A percentile compares a stretch with the other conserved stretches of the same genome.
These are phyloP conservation scores for Eutrigla gurnardus DNA, from an alignment of 2,797 vertebrate genomes.

Conservation along the genomic window DNA sequence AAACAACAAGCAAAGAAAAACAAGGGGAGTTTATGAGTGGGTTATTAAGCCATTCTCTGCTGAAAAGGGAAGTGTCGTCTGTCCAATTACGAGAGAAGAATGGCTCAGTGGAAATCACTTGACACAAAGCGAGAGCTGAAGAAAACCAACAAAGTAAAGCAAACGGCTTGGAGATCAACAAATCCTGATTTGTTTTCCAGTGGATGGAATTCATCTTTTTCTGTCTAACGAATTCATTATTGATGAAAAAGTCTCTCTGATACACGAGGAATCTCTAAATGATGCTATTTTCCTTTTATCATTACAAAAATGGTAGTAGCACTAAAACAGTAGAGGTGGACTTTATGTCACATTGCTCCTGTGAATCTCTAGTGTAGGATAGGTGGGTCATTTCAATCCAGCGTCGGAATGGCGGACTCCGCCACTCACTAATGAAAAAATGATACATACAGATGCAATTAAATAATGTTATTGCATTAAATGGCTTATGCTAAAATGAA, in stretches of 20 bases:
- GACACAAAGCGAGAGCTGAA: conserved; percentile 25
- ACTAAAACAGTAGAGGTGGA: not conserved
- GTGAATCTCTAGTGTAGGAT: not conserved
- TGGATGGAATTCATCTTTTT: not conserved
- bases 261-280: not conserved
- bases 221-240: not conserved
- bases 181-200: not conserved
- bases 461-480: not conserved
- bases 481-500: not conserved
- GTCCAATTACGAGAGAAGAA: conserved; percentile 60
- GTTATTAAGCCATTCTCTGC: conserved; percentile 57
- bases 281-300: not conserved
- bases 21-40: conserved; percentile 48
- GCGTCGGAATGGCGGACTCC: not conserved
- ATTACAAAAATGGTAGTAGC: not conserved
- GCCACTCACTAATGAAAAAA: not conserved
- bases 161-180: conserved; percentile 8
- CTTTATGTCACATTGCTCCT: not conserved
- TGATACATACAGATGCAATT: not conserved
- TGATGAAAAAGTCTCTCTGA: not conserved
- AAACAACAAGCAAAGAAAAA: conserved; percentile 41
- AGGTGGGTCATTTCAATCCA: not conserved
- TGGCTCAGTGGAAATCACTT: conserved; percentile 42
- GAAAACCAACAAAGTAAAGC: conserved; percentile 16
- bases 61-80: conserved; percentile 52